phyloP scores from a whole-genome alignment of 2,113 vertebrate genomes.

The Thryonomys swinderianus region DNA sequence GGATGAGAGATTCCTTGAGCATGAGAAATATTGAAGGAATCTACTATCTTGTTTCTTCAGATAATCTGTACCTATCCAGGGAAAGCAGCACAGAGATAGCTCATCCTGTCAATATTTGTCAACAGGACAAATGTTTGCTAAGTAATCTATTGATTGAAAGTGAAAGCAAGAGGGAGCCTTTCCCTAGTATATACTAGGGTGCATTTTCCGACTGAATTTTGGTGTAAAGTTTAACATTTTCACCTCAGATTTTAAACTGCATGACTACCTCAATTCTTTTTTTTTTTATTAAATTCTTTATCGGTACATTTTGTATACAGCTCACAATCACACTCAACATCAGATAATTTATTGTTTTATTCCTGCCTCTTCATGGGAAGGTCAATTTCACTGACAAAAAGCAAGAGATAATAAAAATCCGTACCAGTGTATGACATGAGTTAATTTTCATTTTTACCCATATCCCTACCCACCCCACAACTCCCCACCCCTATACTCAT shows the following conservation, averaged over 20 bases:
- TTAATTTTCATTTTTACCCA: too few species aligned
- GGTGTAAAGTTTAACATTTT: not conserved
- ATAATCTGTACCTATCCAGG: not conserved
- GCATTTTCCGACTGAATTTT: not conserved
- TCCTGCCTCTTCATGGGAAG: too few species aligned
- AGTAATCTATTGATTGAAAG: not conserved
- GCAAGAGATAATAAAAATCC: too few species aligned
- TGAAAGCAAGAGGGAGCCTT: not conserved
- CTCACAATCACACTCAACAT: too few species aligned
- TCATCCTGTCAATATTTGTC: not conserved
- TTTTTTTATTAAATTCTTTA: too few species aligned
- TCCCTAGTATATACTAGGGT: not conserved
- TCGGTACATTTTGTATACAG: too few species aligned
- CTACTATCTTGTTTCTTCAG: not conserved
- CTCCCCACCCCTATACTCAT: too few species aligned
- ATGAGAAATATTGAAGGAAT: not conserved
- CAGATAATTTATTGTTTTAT: too few species aligned
- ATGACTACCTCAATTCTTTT: not conserved
- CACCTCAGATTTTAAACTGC: not conserved
- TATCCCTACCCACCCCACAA: too few species aligned
- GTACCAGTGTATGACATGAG: too few species aligned
- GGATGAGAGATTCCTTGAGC: not conserved
- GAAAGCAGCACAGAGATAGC: not conserved
- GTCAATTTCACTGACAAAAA: too few species aligned
- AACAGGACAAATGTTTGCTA: conserved; percentile 6